Evolutionary conservation across 2,113 vertebrate genomes (phyloP).

Genomic region (Nipponia nippon): DNA sequence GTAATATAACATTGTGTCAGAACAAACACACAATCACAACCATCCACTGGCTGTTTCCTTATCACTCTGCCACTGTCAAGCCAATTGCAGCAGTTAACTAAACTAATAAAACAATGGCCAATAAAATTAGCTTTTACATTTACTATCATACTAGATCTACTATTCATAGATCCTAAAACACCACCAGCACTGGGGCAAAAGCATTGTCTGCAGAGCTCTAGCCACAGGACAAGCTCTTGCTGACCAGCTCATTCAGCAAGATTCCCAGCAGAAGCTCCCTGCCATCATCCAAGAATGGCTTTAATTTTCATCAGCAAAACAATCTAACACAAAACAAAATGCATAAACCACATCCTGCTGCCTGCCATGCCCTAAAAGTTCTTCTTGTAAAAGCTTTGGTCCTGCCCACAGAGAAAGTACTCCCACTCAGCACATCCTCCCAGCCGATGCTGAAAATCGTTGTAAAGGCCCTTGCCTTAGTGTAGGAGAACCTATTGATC

Average conservation of each 20-base stretch:
- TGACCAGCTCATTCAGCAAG: neutral
- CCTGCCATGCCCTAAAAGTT: conserved; percentile 10
- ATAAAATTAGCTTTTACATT: neutral
- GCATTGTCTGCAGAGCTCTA: neutral
- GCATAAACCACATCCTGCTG: conserved; percentile 57
- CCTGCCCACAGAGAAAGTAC: neutral
- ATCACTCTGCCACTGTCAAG: neutral
- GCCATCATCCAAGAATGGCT: conserved; percentile 8
- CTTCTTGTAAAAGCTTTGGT: neutral
- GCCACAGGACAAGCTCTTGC: neutral
- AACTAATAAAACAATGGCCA: neutral
- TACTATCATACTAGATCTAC: neutral
- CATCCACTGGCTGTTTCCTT: neutral
- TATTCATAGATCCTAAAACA: neutral
- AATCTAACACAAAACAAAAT: conserved; percentile 16
- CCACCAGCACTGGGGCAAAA: neutral
- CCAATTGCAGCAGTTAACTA: neutral
- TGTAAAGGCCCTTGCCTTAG: neutral
- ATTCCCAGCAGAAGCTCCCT: neutral
- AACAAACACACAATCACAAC: neutral
- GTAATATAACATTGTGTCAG: neutral
- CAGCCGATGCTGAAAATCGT: neutral
- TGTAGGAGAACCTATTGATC: neutral
- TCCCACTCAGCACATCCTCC: neutral
- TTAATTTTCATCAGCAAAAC: conserved; percentile 17